Evolutionary conservation across 2,888 invertebrate genomes (phyloP).

Genomic region (Conchocele bisecta): DNA sequence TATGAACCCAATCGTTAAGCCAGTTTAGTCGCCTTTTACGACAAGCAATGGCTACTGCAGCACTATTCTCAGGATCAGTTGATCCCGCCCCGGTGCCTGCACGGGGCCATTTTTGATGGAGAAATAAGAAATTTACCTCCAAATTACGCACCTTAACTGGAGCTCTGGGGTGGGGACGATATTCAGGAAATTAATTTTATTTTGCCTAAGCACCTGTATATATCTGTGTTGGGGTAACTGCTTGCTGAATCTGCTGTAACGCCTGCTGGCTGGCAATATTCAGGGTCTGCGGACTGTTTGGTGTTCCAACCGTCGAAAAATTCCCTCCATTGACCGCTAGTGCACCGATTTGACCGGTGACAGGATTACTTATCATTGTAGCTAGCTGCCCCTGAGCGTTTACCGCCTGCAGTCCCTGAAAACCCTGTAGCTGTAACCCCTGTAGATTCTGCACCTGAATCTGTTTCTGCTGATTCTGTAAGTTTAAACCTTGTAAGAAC

Average conservation of each 20-base stretch:
- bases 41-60: too few relatives aligned
- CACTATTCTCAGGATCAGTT: too few relatives aligned
- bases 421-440: constrained; percentile 70
- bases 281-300: constrained; percentile 41
- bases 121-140: too few relatives aligned
- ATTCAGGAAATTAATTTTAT: too few relatives aligned
- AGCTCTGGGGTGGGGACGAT: too few relatives aligned
- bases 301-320: constrained; percentile 24
- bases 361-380: too few relatives aligned
- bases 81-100: too few relatives aligned
- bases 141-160: too few relatives aligned
- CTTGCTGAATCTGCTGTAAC: constrained; percentile 46
- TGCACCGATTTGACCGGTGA: constrained; percentile 38
- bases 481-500: constrained; percentile 65
- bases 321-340: constrained; percentile 41
- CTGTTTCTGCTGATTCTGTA: constrained; percentile 67
- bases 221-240: constrained; percentile 37
- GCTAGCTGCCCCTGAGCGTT: constrained; percentile 73
- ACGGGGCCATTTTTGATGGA: too few relatives aligned
- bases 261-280: constrained; percentile 39
- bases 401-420: constrained; percentile 65
- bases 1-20: too few relatives aligned
- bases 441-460: constrained; percentile 75
- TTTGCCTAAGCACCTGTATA: constrained; percentile 41
- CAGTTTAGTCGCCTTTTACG: too few relatives aligned